These are phyloP conservation scores for Sciaenops ocellatus DNA, from an alignment of 2,797 vertebrate species.

Conservation along the genomic window DNA sequence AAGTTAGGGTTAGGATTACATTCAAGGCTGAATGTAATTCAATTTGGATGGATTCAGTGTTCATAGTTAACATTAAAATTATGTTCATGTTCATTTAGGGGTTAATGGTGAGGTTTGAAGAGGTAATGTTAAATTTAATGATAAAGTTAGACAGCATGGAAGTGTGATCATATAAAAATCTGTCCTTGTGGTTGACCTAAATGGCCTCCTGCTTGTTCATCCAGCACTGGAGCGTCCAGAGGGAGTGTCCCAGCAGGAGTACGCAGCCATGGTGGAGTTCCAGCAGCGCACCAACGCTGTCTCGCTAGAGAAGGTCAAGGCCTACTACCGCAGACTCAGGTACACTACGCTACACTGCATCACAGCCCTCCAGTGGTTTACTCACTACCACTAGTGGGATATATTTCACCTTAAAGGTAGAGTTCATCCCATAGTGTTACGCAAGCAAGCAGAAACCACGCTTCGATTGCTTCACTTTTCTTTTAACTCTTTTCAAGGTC, in stretches of 20 bases:
- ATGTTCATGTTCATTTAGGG: background rate
- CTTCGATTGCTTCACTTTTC: conserved; percentile 9
- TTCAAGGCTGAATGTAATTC: background rate
- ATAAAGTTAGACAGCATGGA: background rate
- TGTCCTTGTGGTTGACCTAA: background rate
- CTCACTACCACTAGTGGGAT: conserved; percentile 24
- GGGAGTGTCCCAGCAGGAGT: conserved; percentile 84
- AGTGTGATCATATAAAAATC: background rate
- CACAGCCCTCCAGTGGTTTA: conserved; percentile 23
- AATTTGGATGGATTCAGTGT: background rate
- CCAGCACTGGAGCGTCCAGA: conserved; percentile 92
- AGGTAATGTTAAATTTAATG: too few relatives aligned
- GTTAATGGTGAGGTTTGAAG: background rate
- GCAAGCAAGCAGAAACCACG: conserved; percentile 27
- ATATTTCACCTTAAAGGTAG: conserved; percentile 51
- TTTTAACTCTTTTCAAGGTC: conserved; percentile 22
- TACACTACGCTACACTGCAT: conserved; percentile 64
- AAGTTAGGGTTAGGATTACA: background rate
- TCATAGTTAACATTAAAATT: background rate
- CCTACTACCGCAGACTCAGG: conserved; percentile 98
- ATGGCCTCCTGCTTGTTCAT: background rate
- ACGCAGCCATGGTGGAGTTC: conserved; percentile 87
- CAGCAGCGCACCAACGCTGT: conserved; percentile 93
- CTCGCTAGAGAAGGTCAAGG: conserved; percentile 97
- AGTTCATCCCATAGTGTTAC: conserved; percentile 31